Conservation (phyloP, 1,140 invertebrate species). For the Trichonephila inaurata region DNA sequence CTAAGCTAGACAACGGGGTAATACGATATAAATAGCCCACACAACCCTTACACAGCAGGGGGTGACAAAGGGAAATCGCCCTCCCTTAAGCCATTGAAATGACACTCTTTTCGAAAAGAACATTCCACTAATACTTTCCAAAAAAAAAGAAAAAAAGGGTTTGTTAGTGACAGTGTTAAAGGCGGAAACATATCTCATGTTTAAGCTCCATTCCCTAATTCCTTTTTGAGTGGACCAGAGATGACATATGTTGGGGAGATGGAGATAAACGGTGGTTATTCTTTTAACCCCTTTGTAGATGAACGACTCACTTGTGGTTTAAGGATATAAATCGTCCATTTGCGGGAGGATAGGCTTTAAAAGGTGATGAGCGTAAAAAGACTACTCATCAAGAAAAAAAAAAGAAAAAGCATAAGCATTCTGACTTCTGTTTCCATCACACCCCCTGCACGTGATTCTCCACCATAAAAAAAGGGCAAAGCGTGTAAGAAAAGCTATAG, state of each 20-base stretch:
- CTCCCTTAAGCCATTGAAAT: conserved; percentile 46
- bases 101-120: not conserved
- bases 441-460: conserved; percentile 19
- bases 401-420: conserved; percentile 24
- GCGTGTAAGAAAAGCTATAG: conserved; percentile 29
- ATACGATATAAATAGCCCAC: conserved; percentile 52
- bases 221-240: not conserved
- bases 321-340: conserved; percentile 61
- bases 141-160: conserved; percentile 12
- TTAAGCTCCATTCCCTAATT: conserved; percentile 14
- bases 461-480: conserved; percentile 16
- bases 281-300: conserved; percentile 13
- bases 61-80: conserved; percentile 23
- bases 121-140: conserved; percentile 7
- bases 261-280: not conserved
- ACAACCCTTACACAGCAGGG: conserved; percentile 32
- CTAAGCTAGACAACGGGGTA: conserved; percentile 71
- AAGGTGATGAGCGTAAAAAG: conserved; percentile 46
- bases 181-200: conserved; percentile 50
- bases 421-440: conserved; percentile 23
- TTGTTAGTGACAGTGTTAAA: conserved; percentile 38
- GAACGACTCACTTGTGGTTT: conserved; percentile 40
- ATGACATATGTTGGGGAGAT: conserved; percentile 43
- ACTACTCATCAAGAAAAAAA: not conserved
- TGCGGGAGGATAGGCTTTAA: conserved; percentile 46